Base-by-base conservation (phyloP, 1,140 invertebrate genomes). In the Amyelois transitella region DNA sequence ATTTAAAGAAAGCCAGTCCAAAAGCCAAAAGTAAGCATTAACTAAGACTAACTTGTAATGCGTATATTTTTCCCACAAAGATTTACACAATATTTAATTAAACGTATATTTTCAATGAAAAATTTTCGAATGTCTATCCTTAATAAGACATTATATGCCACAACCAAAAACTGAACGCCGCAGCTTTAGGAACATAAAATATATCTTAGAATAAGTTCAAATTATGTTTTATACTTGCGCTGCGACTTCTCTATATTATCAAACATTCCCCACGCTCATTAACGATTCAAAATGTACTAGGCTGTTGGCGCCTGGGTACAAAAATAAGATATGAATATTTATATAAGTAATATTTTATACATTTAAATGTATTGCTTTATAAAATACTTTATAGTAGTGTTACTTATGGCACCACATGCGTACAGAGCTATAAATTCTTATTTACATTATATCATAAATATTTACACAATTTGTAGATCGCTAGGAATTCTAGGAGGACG, bases 351-450 rank as follows among this genome's bases (percentile, higher is more conserved):
- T 38, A 38, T 38, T 38, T 10, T 32, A 32, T 38, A 38, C n/a
- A 38, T 8, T 14, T 14, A 19, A 60, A 64, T 56, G 24, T 56
- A 61, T 32, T 65, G 64, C 69, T 74, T 76, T 69, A 73, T 64
- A 71, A 68, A 81, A 77, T 79, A 84, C 66, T 77, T 70, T 67
- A 73, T 72, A 79, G 74, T 75, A 78, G 74, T 77, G 72, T 82
- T 75, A 77, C 73, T 83, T 87, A 87, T 87, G 84, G 84, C 84
- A 87, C 84, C 76, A 76, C 73, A 84, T 84, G 82, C 84, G 84
- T 83, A 80, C 28, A 87, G 51, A 43, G 20, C 5, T 53, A 50
- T 53, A 52, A 18, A 49, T n/a, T 14, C 25, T 43, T 60, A 62
- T 59, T 44, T 66, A 66, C 55, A 75, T 68, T 51, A 63, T 58